Evolutionary conservation across 1,140 invertebrate genomes (phyloP).

Genomic region (Eriocheir sinensis): DNA sequence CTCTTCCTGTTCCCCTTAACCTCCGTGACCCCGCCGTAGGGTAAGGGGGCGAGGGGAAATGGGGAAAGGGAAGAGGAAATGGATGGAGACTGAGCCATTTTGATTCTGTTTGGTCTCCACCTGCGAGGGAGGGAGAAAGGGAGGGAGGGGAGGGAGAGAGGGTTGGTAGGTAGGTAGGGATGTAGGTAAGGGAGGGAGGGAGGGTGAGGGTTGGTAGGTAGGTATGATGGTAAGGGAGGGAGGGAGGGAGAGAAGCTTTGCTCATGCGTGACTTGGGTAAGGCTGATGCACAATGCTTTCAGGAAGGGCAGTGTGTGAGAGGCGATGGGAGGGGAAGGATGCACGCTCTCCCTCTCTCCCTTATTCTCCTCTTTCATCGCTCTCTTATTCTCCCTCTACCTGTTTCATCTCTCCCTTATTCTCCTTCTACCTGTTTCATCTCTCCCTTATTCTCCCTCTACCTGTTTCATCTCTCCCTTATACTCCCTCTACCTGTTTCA

Average conservation of each 20-base stretch:
- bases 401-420: background rate
- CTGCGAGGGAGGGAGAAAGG: background rate
- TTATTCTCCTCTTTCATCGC: background rate
- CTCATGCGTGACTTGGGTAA: background rate
- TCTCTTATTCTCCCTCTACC: background rate
- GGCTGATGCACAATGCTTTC: background rate
- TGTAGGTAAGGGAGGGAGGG: background rate
- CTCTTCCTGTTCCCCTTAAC: background rate
- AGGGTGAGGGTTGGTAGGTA: background rate
- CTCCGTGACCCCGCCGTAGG: background rate
- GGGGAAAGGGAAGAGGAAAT: background rate
- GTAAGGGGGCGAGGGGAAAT: background rate
- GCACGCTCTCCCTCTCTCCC: background rate
- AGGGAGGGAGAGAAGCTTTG: background rate
- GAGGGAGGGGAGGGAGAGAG: background rate
- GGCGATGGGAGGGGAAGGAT: background rate
- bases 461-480: background rate
- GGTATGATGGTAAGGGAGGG: background rate
- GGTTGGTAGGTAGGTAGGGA: too few relatives aligned
- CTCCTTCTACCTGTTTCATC: background rate
- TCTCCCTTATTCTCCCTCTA: background rate
- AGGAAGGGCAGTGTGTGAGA: background rate
- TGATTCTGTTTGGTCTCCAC: background rate
- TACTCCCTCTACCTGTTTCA: background rate
- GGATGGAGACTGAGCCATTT: background rate